Evolutionary conservation across 2,797 vertebrate genomes (phyloP), one percentile per base, ranked within the genome.

Genomic region (Acanthiza pusilla): DNA sequence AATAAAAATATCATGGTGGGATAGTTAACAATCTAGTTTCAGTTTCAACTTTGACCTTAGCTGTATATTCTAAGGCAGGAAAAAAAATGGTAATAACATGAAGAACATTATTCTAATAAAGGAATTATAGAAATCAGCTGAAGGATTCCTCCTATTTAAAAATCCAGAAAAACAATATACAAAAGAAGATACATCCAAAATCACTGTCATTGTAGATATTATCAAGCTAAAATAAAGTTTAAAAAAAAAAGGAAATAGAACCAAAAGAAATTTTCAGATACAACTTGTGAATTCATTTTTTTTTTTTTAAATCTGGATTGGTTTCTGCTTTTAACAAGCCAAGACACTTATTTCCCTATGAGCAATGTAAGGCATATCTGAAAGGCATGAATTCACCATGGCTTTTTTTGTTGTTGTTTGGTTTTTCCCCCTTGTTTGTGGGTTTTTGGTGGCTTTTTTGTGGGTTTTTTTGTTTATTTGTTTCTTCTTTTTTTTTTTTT

Each of bases 311-410:
- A 7, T 75, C 70, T 72, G 16, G 47, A 36, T 17, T 61, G 11
- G 22, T 77, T 85, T 76, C 36, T 77, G 7, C 19, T 48, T 82
- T 73, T 58, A 58, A 1, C 7, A 10, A 50, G 51, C 58, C 29
- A 58, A 54, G 40, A 60, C 13, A 8, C 13, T 32, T 47, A 38
- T 62, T 85, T 81, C 30, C 66, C 2, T 66, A 34, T 6, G 9
- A 79, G 18, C 29, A 67, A 25, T 9, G 6, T n/a, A 42, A 89
- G 58, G 2, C 0, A 0, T 60, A 7, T 61, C n/a, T 1, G 8
- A 88, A 88, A 73, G 13, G 3, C 30, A 72, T 32, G 36, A 77
- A 67, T 53, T 88, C 23, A 74, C 5, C 3, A 3, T 34, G 8
- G 6, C 38, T 7, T 15, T 15, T 30, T 47, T 12, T 7, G 26